phyloP scores from a whole-genome alignment of 1,140 invertebrate species.

The Bombus impatiens region DNA sequence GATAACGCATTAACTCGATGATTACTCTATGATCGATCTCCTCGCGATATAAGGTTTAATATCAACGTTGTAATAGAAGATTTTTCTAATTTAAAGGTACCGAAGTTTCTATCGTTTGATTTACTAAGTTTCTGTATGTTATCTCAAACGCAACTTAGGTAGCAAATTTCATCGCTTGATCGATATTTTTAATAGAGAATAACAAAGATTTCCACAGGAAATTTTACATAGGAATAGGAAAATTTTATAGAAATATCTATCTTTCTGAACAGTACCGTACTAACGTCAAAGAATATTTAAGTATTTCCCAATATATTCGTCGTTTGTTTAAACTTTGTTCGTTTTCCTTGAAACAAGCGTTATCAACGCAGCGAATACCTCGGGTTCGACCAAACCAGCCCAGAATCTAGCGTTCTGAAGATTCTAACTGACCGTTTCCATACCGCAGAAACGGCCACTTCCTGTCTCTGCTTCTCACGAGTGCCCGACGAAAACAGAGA shows the following conservation, averaged over 20 bases:
- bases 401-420: not conserved
- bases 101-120: too few species aligned
- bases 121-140: too few species aligned
- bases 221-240: not conserved
- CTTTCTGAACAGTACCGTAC: not conserved
- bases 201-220: not conserved
- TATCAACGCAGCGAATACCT: not conserved
- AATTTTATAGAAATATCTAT: not conserved
- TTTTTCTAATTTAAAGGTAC: too few species aligned
- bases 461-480: not conserved
- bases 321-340: not conserved
- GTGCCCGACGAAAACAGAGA: constrained; percentile 5
- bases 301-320: too few species aligned
- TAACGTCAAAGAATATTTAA: too few species aligned
- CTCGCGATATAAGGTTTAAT: not conserved
- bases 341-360: not conserved
- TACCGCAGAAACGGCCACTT: too few species aligned
- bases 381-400: not conserved
- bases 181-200: not conserved
- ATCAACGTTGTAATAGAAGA: not conserved
- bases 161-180: not conserved
- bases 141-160: too few species aligned
- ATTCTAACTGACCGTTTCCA: not conserved
- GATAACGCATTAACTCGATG: not conserved
- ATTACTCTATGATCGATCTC: constrained; percentile 10